Evolutionary conservation across 2,113 vertebrate genomes (phyloP).

Genomic region (Malurus melanocephalus): DNA sequence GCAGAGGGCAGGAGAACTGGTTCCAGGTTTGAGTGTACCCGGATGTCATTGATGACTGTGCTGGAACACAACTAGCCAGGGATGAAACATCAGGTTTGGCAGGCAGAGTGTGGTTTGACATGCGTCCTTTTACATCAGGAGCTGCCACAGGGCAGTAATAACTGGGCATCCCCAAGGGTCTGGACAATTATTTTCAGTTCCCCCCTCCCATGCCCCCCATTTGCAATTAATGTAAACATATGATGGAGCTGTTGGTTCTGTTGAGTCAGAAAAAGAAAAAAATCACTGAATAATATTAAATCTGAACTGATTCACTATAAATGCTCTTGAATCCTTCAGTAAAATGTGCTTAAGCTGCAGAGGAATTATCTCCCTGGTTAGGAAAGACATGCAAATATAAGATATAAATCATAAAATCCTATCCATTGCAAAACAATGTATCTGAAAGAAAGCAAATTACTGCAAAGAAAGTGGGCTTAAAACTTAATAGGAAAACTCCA

Average conservation of each 20-base stretch:
- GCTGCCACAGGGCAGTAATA: constrained; percentile 29
- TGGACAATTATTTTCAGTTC: not conserved
- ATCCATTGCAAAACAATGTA: not conserved
- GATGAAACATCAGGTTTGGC: not conserved
- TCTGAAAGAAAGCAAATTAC: not conserved
- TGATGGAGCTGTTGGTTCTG: not conserved
- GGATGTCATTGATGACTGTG: not conserved
- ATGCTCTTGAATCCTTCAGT: not conserved
- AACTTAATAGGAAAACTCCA: not conserved
- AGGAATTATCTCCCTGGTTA: not conserved
- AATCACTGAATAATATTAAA: not conserved
- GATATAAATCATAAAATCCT: not conserved
- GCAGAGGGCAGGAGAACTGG: constrained; percentile 13
- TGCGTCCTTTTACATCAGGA: constrained; percentile 22
- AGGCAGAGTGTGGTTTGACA: not conserved
- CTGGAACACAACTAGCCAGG: not conserved
- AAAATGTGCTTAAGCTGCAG: not conserved
- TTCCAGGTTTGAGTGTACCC: not conserved
- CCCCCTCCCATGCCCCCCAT: fast-evolving
- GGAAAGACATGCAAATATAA: not conserved
- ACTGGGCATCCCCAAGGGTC: fast-evolving
- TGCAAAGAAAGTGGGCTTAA: not conserved
- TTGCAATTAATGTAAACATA: not conserved
- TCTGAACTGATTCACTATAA: not conserved
- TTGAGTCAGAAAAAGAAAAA: constrained; percentile 4